phyloP scores from a whole-genome alignment of 1,140 invertebrate species.

The Ctenoplectra terminalis region DNA sequence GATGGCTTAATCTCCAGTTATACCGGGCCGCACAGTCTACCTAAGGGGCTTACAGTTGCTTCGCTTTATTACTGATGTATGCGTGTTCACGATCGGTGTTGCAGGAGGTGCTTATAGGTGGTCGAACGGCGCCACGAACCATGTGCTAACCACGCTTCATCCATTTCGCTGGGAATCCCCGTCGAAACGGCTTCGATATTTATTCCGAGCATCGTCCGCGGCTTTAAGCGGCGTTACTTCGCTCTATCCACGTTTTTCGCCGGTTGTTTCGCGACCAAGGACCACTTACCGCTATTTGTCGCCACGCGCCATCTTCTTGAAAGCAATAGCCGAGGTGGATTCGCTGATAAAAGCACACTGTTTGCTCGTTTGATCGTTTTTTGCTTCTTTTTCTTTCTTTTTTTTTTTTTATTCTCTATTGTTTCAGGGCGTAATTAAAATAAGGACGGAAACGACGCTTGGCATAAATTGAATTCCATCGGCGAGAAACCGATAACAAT shows the following conservation, averaged over 20 bases:
- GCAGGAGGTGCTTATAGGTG: constrained; percentile 53
- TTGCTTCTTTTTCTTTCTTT: not conserved
- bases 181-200: constrained; percentile 63
- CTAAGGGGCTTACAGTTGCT: constrained; percentile 68
- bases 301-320: not conserved
- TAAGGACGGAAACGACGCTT: constrained; percentile 1
- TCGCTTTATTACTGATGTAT: constrained; percentile 70
- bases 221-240: constrained; percentile 64
- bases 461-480: constrained; percentile 31
- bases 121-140: constrained; percentile 32
- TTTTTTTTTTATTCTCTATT: not conserved
- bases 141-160: constrained; percentile 57
- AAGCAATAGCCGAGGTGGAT: not conserved
- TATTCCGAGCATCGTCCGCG: constrained; percentile 71
- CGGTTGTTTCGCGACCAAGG: not conserved
- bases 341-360: not conserved
- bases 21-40: constrained; percentile 51
- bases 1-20: constrained; percentile 66
- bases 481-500: constrained; percentile 25
- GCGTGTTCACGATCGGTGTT: constrained; percentile 67
- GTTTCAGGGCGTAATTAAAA: constrained; percentile 10
- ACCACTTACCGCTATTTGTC: constrained; percentile 55
- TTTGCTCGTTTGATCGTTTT: not conserved
- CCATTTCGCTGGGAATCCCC: constrained; percentile 49
- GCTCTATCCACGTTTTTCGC: too few relatives aligned